Evolutionary conservation across 2,888 invertebrate species (phyloP).

Genomic region (Stenodera caucasica): DNA sequence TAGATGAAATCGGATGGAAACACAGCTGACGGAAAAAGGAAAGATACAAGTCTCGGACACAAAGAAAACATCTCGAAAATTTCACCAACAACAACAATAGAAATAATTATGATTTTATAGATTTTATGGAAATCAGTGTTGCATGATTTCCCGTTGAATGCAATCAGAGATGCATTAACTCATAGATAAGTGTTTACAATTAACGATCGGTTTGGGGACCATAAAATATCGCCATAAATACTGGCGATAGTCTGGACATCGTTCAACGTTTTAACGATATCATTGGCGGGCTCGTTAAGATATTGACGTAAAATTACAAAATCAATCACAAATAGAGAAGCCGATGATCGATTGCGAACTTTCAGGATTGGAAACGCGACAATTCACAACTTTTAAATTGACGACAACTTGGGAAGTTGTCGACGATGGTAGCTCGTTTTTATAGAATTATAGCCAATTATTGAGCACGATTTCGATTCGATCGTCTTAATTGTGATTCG

Average conservation of each 20-base stretch:
- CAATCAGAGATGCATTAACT: constrained; percentile 48
- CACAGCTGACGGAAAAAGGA: constrained; percentile 21
- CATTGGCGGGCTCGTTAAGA: constrained; percentile 31
- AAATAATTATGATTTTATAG: too few species aligned
- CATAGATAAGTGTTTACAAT: constrained; percentile 38
- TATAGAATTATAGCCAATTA: neutral
- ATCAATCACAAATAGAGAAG: constrained; percentile 18
- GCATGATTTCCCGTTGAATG: too few species aligned
- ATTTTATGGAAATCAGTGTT: too few species aligned
- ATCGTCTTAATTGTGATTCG: constrained; percentile 16
- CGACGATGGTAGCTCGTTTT: too few species aligned
- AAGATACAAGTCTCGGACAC: constrained; percentile 26
- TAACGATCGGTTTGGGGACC: constrained; percentile 36
- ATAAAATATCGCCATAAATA: constrained; percentile 29
- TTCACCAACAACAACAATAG: constrained; percentile 22
- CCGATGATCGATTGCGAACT: neutral
- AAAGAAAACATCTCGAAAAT: constrained; percentile 40
- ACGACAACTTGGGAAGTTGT: too few species aligned
- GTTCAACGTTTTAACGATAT: constrained; percentile 15
- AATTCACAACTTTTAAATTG: too few species aligned
- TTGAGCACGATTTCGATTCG: neutral
- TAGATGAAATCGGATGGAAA: constrained; percentile 41
- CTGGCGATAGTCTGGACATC: constrained; percentile 13
- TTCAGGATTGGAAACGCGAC: too few species aligned
- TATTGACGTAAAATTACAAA: constrained; percentile 20